Conservation (phyloP, 2,113 vertebrate species). For the Blennius ocellaris region DNA sequence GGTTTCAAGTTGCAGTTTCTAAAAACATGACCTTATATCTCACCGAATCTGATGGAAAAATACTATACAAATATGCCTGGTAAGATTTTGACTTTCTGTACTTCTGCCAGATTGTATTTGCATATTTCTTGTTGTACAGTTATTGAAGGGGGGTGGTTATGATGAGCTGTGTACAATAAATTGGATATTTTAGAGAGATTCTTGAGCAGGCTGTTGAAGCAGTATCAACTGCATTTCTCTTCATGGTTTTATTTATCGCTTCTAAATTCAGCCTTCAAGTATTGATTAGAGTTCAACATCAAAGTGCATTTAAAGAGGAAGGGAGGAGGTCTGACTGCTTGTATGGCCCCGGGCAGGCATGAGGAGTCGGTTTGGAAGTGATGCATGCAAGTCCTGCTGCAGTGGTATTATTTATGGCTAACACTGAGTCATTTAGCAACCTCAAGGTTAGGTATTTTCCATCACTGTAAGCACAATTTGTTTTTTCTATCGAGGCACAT, state of each 20-base stretch:
- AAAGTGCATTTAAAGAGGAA: slow-evolving; percentile 76
- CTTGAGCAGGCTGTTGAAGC: slow-evolving; percentile 25
- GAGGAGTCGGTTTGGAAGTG: slow-evolving; percentile 63
- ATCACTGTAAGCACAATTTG: not conserved
- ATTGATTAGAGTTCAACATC: slow-evolving; percentile 78
- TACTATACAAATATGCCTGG: no score
- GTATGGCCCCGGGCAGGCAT: slow-evolving; percentile 69
- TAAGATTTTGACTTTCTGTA: no score
- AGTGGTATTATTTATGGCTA: slow-evolving; percentile 67
- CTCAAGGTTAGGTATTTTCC: slow-evolving; percentile 54
- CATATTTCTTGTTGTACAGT: not conserved
- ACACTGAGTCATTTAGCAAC: slow-evolving; percentile 62
- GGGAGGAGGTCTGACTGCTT: slow-evolving; percentile 62
- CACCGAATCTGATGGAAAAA: no score
- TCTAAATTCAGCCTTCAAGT: slow-evolving; percentile 78
- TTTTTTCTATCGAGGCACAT: slow-evolving; percentile 26
- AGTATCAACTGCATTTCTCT: slow-evolving; percentile 46
- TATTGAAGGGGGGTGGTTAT: not conserved
- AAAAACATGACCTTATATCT: no score
- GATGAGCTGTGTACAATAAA: not conserved
- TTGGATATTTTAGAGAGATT: slow-evolving; percentile 13
- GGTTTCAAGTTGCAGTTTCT: no score
- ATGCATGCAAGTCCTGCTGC: slow-evolving; percentile 65
- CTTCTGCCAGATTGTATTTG: no score
- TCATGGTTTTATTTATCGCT: slow-evolving; percentile 70